Percentiles rank a stretch among this genome's conserved stretches.
These are phyloP conservation scores for Mythimna loreyi DNA, from an alignment of 2,888 invertebrate species.

Conservation along the genomic window DNA sequence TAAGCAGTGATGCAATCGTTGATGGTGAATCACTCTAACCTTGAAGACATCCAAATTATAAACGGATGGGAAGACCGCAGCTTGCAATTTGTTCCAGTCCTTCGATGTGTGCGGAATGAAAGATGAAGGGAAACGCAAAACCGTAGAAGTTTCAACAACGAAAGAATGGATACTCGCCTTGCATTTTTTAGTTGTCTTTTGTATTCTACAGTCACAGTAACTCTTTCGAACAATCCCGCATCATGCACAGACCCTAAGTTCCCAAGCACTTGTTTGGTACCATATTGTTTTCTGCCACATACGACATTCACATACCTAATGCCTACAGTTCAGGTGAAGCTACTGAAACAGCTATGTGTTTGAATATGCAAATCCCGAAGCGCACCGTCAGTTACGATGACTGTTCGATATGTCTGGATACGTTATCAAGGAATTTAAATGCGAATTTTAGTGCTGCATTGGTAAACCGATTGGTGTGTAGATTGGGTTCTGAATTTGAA, in stretches of 20 bases:
- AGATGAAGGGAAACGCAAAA: too few relatives aligned
- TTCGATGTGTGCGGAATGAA: too few relatives aligned
- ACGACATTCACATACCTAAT: slow-evolving; percentile 17
- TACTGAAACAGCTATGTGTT: slow-evolving; percentile 30
- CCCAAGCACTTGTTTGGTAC: slow-evolving; percentile 21
- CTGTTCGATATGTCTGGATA: slow-evolving; percentile 33
- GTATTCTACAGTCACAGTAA: too few relatives aligned
- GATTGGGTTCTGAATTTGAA: not conserved
- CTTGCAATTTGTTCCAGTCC: too few relatives aligned
- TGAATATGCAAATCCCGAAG: slow-evolving; percentile 51
- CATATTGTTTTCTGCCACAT: slow-evolving; percentile 22
- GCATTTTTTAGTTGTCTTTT: too few relatives aligned
- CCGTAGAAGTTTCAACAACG: too few relatives aligned
- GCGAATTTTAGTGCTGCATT: slow-evolving; percentile 10
- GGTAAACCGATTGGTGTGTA: not conserved
- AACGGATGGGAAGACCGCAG: too few relatives aligned
- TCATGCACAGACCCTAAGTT: not conserved
- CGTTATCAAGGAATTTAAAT: slow-evolving; percentile 46
- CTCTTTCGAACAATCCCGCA: too few relatives aligned
- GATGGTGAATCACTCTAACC: too few relatives aligned
- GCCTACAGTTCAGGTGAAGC: slow-evolving; percentile 24
- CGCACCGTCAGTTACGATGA: slow-evolving; percentile 34
- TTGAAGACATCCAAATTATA: too few relatives aligned
- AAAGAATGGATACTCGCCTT: too few relatives aligned
- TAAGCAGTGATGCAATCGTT: too few relatives aligned